phyloP scores from a whole-genome alignment of 1,140 invertebrate genomes.

The Centruroides sculpturatus region DNA sequence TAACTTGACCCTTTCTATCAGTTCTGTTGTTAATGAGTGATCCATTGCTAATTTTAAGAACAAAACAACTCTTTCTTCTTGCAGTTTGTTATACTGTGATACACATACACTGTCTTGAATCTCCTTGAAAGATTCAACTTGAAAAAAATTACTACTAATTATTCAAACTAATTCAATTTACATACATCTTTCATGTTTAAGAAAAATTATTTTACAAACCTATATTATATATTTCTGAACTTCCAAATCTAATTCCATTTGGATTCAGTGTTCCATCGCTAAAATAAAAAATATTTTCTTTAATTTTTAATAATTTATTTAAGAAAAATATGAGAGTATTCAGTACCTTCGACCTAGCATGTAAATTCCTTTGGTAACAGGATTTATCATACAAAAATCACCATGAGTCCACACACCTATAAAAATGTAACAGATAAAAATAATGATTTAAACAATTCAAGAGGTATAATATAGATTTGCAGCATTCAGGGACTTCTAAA shows the following conservation, averaged over 20 bases:
- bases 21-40: conserved; percentile 25
- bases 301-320: background rate
- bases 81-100: conserved; percentile 22
- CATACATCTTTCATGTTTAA: background rate
- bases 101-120: conserved; percentile 41
- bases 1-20: conserved; percentile 28
- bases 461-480: too few species aligned
- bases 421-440: background rate
- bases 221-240: conserved; percentile 44
- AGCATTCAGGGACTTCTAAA: too few species aligned
- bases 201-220: conserved; percentile 23
- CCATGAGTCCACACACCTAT: conserved; percentile 40
- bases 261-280: conserved; percentile 46
- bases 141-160: background rate
- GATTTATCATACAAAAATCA: conserved; percentile 39
- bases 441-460: background rate
- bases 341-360: conserved; percentile 36
- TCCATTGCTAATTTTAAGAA: conserved; percentile 37
- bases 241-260: conserved; percentile 44
- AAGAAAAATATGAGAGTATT: background rate
- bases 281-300: conserved; percentile 13
- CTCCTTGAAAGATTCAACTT: conserved; percentile 34
- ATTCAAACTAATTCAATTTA: background rate
- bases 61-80: conserved; percentile 40
- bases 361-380: conserved; percentile 35